Percentiles rank a stretch among this genome's conserved stretches.
Conservation (phyloP, 2,113 vertebrate species). For the Circaetus cinerascens region DNA sequence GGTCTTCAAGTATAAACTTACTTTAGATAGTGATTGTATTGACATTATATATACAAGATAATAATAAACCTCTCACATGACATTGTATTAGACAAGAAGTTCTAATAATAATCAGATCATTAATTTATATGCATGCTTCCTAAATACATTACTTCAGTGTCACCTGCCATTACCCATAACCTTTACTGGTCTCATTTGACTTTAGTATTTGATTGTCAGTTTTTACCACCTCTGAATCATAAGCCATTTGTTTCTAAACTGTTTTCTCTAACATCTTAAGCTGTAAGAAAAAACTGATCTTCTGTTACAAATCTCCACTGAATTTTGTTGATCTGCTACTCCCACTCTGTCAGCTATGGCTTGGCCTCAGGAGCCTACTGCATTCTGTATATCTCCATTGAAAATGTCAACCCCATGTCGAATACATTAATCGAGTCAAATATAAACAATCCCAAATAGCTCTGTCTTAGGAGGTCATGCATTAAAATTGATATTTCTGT, state of each 20-base stretch:
- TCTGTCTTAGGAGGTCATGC: background rate
- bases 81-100: background rate
- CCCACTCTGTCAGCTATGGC: background rate
- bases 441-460: background rate
- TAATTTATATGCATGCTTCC: background rate
- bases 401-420: background rate
- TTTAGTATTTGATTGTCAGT: background rate
- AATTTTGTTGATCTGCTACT: background rate
- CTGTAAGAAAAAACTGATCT: background rate
- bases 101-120: background rate
- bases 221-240: background rate
- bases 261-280: background rate
- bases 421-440: background rate
- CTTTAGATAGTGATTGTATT: background rate
- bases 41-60: background rate
- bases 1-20: background rate
- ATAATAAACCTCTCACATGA: background rate
- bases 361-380: background rate
- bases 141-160: background rate
- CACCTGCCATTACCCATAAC: background rate
- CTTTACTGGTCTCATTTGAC: background rate
- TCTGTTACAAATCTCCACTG: background rate
- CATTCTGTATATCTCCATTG: background rate
- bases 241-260: background rate
- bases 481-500: background rate